Evolutionary conservation across 1,140 invertebrate species (phyloP).

Genomic region (Spodoptera litura): DNA sequence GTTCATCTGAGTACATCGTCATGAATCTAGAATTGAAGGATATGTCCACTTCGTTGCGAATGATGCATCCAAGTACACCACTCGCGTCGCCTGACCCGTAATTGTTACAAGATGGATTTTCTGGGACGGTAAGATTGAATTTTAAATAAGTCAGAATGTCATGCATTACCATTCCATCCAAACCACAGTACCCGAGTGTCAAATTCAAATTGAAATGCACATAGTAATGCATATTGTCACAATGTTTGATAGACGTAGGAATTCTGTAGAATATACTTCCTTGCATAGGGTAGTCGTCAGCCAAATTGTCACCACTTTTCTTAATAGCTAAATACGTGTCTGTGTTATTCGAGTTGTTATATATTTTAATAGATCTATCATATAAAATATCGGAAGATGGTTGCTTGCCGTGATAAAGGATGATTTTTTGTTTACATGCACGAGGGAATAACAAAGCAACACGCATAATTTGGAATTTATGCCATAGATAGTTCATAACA

Average conservation of each 20-base stretch:
- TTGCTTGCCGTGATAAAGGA: constrained; percentile 49
- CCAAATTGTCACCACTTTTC: constrained; percentile 24
- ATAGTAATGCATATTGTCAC: constrained; percentile 46
- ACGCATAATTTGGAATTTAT: constrained; percentile 45
- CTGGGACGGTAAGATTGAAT: constrained; percentile 49
- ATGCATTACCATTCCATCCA: constrained; percentile 55
- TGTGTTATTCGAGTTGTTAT: constrained; percentile 6
- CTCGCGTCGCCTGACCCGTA: constrained; percentile 46
- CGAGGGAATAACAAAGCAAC: constrained; percentile 50
- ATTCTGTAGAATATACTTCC: constrained; percentile 57
- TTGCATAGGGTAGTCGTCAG: constrained; percentile 52
- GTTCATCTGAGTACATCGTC: constrained; percentile 37
- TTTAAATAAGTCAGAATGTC: constrained; percentile 49
- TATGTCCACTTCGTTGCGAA: constrained; percentile 47
- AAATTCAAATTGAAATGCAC: constrained; percentile 32
- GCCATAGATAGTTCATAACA: constrained; percentile 59
- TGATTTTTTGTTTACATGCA: constrained; percentile 49
- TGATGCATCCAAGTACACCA: constrained; percentile 46
- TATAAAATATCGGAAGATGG: constrained; percentile 42
- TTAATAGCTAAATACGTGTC: constrained; percentile 7
- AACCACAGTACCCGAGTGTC: constrained; percentile 52
- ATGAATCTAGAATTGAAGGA: constrained; percentile 58
- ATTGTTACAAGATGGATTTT: constrained; percentile 19
- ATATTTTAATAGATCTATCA: constrained; percentile 54
- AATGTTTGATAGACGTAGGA: constrained; percentile 54